Percentiles rank a stretch among this genome's conserved stretches.
phyloP scores from a whole-genome alignment of 2,113 vertebrate species.

The Mellivora capensis region DNA sequence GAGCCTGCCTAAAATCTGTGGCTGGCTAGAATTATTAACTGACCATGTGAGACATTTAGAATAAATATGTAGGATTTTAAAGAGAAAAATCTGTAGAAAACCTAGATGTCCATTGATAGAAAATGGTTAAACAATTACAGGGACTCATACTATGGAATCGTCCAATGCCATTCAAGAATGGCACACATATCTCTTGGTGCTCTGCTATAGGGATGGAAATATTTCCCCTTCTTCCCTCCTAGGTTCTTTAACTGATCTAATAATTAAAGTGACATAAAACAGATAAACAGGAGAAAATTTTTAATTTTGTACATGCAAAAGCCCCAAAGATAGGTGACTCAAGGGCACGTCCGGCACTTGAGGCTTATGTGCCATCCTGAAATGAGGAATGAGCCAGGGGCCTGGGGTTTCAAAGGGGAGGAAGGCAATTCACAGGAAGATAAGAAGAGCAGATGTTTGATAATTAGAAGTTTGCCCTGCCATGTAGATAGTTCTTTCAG shows the following conservation, averaged over 20 bases:
- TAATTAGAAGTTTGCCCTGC: too few species aligned
- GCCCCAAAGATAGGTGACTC: background rate
- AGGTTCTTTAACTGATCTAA: background rate
- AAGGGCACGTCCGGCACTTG: background rate
- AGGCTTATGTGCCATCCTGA: background rate
- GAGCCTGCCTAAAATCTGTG: background rate
- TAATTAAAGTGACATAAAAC: background rate
- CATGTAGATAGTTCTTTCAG: background rate
- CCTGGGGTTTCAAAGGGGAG: background rate
- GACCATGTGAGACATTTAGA: background rate
- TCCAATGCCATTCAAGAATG: background rate
- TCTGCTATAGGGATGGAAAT: background rate
- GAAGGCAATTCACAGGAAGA: too few species aligned
- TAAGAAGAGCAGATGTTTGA: too few species aligned
- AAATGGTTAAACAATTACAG: background rate
- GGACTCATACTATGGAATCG: background rate
- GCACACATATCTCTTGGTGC: background rate
- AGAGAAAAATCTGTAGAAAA: constrained; percentile 16
- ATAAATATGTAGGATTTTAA: background rate
- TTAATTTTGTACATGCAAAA: background rate
- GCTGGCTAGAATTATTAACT: background rate
- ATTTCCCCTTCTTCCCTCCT: background rate
- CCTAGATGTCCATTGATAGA: background rate
- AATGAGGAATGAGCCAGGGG: background rate
- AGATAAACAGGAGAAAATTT: background rate